Evolutionary conservation across 2,113 vertebrate species (phyloP), one percentile per base, ranked within the genome.

Genomic region (Laticauda laticaudata): DNA sequence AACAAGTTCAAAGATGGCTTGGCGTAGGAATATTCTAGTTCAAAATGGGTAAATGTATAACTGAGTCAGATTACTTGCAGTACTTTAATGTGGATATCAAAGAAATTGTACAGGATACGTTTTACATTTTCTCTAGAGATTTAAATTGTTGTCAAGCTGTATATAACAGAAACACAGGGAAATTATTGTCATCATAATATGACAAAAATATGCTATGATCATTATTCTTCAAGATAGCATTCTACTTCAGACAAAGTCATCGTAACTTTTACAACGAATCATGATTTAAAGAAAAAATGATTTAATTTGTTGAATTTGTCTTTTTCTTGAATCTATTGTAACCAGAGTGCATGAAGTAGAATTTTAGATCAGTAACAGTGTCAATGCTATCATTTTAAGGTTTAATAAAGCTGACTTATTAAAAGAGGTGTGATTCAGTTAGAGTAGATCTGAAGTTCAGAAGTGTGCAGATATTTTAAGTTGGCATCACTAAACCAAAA

Each of bases 151-250:
- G 43, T 57, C 4, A 29, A 64, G 29, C n/a, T 0, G 0, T 26
- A 26, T 24, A 24, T 95, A 34, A 29, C 81, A 86, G 26, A 45
- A 85, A 20, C n/a, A n/a, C 64, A 1, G 56, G 1, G 21, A 0
- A 0, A 92, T 2, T 53, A 0, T 0, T 89, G 61, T 51, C 75
- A 0, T 0, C 3, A 64, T 61, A 64, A 54, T 24, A 59, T 24
- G 7, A 59, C 23, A 24, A 24, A 57, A 59, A 59, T 85, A 0
- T 0, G 0, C 24, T 64, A 89, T 87, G 86, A 24, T 48, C 2
- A 3, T 45, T 93, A 2, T 92, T 93, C 59, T 9, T 34, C 10
- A 23, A 45, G 69, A 26, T 8, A 54, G 8, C 75, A 91, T 75
- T 34, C 4, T 11, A 91, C 39, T 24, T 29, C 20, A 75, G 53